Evolutionary conservation across 2,888 invertebrate species (phyloP), one percentile per base, ranked within the genome.

Genomic region (Mythimna pallens): DNA sequence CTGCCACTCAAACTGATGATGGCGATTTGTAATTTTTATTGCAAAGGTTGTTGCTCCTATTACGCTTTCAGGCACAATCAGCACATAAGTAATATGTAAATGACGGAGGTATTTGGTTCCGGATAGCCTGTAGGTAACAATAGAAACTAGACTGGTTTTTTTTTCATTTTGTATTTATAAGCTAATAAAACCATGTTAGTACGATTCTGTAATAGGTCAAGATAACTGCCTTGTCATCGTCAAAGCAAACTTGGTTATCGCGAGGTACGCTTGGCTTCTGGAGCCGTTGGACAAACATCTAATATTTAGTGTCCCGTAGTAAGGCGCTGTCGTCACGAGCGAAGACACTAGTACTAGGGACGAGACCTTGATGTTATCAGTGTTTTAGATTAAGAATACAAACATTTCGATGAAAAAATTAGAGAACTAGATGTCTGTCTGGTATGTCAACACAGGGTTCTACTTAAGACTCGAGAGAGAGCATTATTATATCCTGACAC

Each of bases 241-340:
- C 50, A 40, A 63, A 71, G 64, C 64, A 78, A 70, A 78, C 73
- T 73, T 65, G 72, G 57, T 82, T 82, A 82, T 78, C 82, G 62
- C 64, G 30, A 77, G 43, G 78, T 83, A 65, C 76, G 78, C 76
- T 70, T 76, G 61, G 67, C 83, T 70, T 76, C 70, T 63, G 40
- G 65, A 76, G 71, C 58, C 66, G 73, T 52, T 73, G 40, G 22
- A 50, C 73, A 81, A 77, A 81, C 79, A 81, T 58, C 40, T 17
- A 70, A 65, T 62, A 64, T 76, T 72, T 68, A 65, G 65, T 66
- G 80, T 58, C 36, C 65, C 63, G 40, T 47, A 63, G 47, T 64
- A 50, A 70, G 61, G 40, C 63, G 36, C 36, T 54, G 72, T 20
- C 54, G 71, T 67, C 78, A 54, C 57, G 65, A 30, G 10, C 62